Evolutionary conservation across 2,888 invertebrate species (phyloP).

Genomic region (Chalcosyrphus nemorum): DNA sequence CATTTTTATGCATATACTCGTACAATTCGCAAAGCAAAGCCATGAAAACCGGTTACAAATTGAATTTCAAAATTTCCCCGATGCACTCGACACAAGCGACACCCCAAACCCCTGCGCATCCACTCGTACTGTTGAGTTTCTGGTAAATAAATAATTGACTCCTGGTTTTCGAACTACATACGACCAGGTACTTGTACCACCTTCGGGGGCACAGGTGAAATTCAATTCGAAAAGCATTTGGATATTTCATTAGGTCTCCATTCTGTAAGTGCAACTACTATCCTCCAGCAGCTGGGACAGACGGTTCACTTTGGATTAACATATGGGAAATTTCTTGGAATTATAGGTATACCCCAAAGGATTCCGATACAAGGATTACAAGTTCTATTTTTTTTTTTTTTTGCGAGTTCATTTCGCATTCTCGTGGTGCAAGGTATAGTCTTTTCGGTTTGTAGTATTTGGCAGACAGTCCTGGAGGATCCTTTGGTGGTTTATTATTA

Average conservation of each 20-base stretch:
- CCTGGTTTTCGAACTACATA: constrained; percentile 6
- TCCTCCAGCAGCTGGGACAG: neutral
- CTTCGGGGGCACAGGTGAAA: neutral
- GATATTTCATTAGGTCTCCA: constrained; percentile 61
- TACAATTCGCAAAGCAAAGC: constrained; percentile 3
- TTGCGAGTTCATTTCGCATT: constrained; percentile 17
- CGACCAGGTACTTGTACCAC: too few species aligned
- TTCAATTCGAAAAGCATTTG: constrained; percentile 53
- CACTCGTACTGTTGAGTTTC: neutral
- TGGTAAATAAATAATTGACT: constrained; percentile 55
- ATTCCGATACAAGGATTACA: neutral
- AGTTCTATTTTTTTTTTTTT: too few species aligned
- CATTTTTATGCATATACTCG: constrained; percentile 46
- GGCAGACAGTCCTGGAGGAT: neutral
- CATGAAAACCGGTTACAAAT: constrained; percentile 58
- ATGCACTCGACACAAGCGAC: constrained; percentile 35
- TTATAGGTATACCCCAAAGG: neutral
- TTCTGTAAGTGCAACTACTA: neutral
- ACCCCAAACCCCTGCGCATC: neutral
- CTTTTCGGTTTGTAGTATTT: neutral
- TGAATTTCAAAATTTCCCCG: constrained; percentile 57
- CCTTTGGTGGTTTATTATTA: neutral
- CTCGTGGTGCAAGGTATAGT: neutral
- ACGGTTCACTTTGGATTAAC: constrained; percentile 3
- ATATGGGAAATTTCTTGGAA: constrained; percentile 15